phyloP scores from a whole-genome alignment of 2,888 invertebrate genomes.

The Aleiodes alternator region DNA sequence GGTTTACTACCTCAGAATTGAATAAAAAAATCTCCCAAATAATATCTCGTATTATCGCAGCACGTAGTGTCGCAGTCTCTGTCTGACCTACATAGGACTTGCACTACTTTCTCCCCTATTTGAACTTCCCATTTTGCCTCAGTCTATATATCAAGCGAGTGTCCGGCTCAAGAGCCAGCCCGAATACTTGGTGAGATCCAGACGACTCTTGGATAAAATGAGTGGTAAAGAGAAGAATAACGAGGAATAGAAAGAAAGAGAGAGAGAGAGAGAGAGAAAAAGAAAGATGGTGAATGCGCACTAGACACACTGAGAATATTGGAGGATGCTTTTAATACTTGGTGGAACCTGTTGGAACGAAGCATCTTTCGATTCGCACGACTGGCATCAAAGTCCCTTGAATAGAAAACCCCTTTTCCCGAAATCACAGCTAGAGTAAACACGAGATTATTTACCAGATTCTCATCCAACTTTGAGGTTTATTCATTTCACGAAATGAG shows the following conservation, averaged over 20 bases:
- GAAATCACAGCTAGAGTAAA: slow-evolving; percentile 26
- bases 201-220: too few species aligned
- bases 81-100: slow-evolving; percentile 68
- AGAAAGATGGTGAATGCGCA: slow-evolving; percentile 33
- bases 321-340: slow-evolving; percentile 45
- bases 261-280: slow-evolving; percentile 19
- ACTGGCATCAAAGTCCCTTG: slow-evolving; percentile 48
- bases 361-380: slow-evolving; percentile 50
- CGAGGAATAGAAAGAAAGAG: background rate
- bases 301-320: slow-evolving; percentile 27
- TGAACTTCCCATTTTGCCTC: slow-evolving; percentile 43
- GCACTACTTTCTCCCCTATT: slow-evolving; percentile 59
- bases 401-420: slow-evolving; percentile 43
- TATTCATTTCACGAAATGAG: slow-evolving; percentile 22
- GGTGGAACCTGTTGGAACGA: slow-evolving; percentile 51
- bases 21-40: too few species aligned
- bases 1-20: too few species aligned
- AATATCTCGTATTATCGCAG: slow-evolving; percentile 53
- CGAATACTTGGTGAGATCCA: too few species aligned
- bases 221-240: background rate
- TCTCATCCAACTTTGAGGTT: slow-evolving; percentile 11
- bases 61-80: slow-evolving; percentile 72
- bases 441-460: slow-evolving; percentile 39
- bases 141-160: too few species aligned
- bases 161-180: slow-evolving; percentile 49